A percentile compares a stretch with the other conserved stretches of the same genome.
These are phyloP conservation scores for Coracias cyanogaster DNA, from an alignment of 2,797 vertebrate genomes.

Conservation along the genomic window DNA sequence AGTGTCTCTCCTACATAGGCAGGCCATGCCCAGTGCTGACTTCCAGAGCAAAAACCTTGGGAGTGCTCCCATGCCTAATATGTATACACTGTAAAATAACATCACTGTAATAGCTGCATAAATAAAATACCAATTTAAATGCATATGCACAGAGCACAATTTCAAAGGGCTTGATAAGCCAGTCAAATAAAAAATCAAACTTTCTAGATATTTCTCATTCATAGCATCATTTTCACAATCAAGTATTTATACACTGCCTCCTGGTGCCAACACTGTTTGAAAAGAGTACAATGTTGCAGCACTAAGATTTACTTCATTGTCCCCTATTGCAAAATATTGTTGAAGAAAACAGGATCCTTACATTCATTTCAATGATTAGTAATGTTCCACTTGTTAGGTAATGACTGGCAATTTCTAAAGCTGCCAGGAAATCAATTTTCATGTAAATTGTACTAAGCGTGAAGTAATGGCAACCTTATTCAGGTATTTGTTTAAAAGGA, in stretches of 20 bases:
- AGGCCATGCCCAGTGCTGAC: background rate
- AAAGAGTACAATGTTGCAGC: background rate
- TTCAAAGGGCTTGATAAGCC: background rate
- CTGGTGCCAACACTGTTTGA: background rate
- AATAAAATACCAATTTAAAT: background rate
- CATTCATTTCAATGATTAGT: background rate
- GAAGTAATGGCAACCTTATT: background rate
- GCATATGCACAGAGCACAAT: background rate
- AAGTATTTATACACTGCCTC: background rate
- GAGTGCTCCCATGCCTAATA: background rate
- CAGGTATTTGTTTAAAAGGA: background rate
- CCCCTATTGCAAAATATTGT: background rate
- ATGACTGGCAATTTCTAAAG: background rate
- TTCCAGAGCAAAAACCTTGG: background rate
- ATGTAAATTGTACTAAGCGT: background rate
- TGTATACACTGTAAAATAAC: background rate
- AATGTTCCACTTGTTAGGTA: background rate
- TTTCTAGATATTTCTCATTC: background rate
- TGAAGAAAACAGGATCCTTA: background rate
- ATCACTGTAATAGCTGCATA: background rate
- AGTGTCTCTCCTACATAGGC: background rate
- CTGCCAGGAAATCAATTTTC: background rate
- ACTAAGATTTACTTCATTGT: background rate
- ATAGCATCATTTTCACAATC: background rate
- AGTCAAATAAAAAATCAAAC: background rate